Percentiles rank a stretch among this genome's conserved stretches.
phyloP scores from a whole-genome alignment of 2,797 vertebrate species.

The Babyrousa celebensis region DNA sequence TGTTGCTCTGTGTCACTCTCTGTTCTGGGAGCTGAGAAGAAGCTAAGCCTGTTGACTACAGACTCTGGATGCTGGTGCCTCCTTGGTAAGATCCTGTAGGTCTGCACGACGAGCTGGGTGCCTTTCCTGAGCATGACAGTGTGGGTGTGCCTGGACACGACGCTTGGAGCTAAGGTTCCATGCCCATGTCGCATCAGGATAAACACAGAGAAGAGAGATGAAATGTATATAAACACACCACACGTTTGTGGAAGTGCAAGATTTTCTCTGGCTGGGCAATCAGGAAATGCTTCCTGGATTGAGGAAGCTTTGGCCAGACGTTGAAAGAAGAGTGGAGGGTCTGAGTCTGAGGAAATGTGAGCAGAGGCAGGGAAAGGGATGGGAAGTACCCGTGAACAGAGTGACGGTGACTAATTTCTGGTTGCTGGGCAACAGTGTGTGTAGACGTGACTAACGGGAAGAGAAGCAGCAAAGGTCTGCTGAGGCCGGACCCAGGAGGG shows the following conservation, averaged over 20 bases:
- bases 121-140: background rate
- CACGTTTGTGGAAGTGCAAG: background rate
- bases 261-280: background rate
- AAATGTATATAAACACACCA: background rate
- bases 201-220: background rate
- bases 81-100: background rate
- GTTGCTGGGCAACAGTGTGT: background rate
- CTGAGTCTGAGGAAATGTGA: background rate
- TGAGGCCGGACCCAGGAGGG: background rate
- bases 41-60: no score
- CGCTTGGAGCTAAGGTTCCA: background rate
- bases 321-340: background rate
- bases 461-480: constrained; percentile 15
- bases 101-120: accelerated
- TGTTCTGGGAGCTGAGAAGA: background rate
- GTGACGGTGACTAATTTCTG: background rate
- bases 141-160: accelerated
- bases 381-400: background rate
- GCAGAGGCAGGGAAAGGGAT: background rate
- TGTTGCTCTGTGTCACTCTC: background rate
- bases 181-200: background rate
- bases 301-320: background rate
- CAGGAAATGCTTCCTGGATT: background rate
- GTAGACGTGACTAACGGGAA: background rate
- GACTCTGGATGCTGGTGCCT: background rate